Percentiles rank a stretch among this genome's conserved stretches.
Evolutionary conservation across 2,113 vertebrate species (phyloP).

Genomic region (Lucifuga dentata): DNA sequence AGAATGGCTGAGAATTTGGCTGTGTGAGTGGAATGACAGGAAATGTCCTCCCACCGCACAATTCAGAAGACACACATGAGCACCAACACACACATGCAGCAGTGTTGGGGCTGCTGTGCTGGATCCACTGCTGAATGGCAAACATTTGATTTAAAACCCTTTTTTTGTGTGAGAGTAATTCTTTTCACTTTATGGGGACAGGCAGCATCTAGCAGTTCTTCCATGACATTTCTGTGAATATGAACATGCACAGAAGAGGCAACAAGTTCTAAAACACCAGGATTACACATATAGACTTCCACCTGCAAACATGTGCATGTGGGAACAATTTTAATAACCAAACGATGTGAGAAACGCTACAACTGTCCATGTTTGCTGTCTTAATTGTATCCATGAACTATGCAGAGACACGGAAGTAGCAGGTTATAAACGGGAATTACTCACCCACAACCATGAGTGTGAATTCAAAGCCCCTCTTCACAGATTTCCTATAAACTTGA

Average conservation of each 20-base stretch:
- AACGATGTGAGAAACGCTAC: neutral
- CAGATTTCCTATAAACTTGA: slow-evolving; percentile 97
- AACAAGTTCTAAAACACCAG: neutral
- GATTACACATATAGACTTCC: too few relatives aligned
- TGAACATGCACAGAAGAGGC: slow-evolving; percentile 14
- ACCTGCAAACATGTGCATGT: too few relatives aligned
- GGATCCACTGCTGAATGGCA: slow-evolving; percentile 29
- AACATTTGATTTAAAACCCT: slow-evolving; percentile 60
- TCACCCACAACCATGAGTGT: slow-evolving; percentile 98
- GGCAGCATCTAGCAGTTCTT: slow-evolving; percentile 28
- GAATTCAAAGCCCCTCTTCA: slow-evolving; percentile 96
- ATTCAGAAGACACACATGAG: slow-evolving; percentile 56
- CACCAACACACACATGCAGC: slow-evolving; percentile 43
- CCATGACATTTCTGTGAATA: slow-evolving; percentile 33
- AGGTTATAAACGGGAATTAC: slow-evolving; percentile 45
- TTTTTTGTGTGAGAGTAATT: slow-evolving; percentile 19
- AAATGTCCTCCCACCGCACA: slow-evolving; percentile 73
- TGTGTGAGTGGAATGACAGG: slow-evolving; percentile 76
- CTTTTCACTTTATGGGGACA: slow-evolving; percentile 24
- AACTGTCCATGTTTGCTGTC: neutral
- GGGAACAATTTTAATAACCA: neutral
- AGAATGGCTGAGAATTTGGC: slow-evolving; percentile 36
- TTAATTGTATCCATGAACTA: neutral
- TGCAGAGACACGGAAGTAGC: neutral
- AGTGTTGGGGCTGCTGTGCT: slow-evolving; percentile 25